Conservation (phyloP, 2,888 invertebrate species). For the Drosophila setosimentum region DNA sequence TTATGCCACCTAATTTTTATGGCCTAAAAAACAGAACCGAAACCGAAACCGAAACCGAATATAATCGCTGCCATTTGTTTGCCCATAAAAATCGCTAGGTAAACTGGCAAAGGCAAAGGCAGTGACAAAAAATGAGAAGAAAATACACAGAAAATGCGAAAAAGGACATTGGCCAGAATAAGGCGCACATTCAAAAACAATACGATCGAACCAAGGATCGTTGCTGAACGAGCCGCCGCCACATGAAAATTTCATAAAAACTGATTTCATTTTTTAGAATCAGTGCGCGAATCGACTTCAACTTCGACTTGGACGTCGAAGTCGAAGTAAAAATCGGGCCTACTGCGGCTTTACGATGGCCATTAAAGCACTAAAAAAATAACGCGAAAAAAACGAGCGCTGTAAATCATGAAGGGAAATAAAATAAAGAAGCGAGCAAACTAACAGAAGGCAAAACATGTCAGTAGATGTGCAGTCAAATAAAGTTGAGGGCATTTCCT, state of each 20-base stretch:
- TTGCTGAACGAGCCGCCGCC: constrained; percentile 5
- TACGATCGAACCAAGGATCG: constrained; percentile 27
- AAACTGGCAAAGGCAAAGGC: constrained; percentile 28
- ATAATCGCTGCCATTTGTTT: constrained; percentile 76
- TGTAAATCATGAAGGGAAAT: constrained; percentile 72
- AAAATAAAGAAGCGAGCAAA: constrained; percentile 23
- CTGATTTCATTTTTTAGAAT: constrained; percentile 84
- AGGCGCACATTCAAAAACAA: constrained; percentile 24
- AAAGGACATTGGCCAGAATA: constrained; percentile 20
- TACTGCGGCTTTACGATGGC: constrained; percentile 74
- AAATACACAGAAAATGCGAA: constrained; percentile 23
- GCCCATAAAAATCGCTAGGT: constrained; percentile 50
- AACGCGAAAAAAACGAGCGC: constrained; percentile 75
- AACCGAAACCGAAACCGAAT: constrained; percentile 65
- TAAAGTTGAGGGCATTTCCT: constrained; percentile 29
- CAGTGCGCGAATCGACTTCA: constrained; percentile 73
- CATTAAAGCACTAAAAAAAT: constrained; percentile 77
- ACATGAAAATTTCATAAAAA: constrained; percentile 74
- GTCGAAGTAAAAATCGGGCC: constrained; percentile 24
- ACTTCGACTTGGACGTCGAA: constrained; percentile 30
- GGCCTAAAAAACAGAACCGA: constrained; percentile 77
- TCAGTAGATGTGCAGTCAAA: not conserved
- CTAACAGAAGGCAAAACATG: constrained; percentile 1
- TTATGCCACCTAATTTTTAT: constrained; percentile 78
- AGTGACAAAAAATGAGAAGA: constrained; percentile 12